Conservation (phyloP, 2,113 vertebrate genomes). For the Semnopithecus entellus region DNA sequence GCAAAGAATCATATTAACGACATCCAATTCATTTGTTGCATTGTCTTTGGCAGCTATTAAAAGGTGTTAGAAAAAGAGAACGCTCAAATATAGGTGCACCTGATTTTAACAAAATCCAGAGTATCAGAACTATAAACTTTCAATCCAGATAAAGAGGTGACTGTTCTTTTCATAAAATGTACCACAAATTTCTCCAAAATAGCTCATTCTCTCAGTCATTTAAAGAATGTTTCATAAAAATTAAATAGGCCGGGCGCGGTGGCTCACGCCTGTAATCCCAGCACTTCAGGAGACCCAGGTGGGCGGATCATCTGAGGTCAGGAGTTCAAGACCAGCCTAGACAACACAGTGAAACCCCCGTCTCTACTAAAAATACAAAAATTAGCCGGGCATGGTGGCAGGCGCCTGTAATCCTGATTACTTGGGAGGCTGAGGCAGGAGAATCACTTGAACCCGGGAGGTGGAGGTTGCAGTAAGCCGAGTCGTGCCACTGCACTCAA, state of each 20-base stretch:
- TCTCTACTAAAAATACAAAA: no score
- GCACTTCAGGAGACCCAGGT: no score
- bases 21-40: neutral
- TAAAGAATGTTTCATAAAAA: neutral
- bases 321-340: no score
- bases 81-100: neutral
- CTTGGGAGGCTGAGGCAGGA: no score
- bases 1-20: neutral
- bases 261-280: no score
- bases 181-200: neutral
- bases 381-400: no score
- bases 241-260: neutral
- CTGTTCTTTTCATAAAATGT: conserved; percentile 16
- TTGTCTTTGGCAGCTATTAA: neutral
- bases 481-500: no score
- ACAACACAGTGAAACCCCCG: no score
- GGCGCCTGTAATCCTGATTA: no score
- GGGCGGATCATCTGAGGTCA: no score
- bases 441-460: no score
- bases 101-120: neutral
- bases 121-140: neutral
- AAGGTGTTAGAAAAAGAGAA: neutral
- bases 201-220: neutral
- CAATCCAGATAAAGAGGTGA: neutral
- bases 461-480: no score